Percentiles rank a stretch among this genome's conserved stretches.
These are phyloP conservation scores for Lepus americanus DNA, from an alignment of 2,113 vertebrate species.

Conservation along the genomic window DNA sequence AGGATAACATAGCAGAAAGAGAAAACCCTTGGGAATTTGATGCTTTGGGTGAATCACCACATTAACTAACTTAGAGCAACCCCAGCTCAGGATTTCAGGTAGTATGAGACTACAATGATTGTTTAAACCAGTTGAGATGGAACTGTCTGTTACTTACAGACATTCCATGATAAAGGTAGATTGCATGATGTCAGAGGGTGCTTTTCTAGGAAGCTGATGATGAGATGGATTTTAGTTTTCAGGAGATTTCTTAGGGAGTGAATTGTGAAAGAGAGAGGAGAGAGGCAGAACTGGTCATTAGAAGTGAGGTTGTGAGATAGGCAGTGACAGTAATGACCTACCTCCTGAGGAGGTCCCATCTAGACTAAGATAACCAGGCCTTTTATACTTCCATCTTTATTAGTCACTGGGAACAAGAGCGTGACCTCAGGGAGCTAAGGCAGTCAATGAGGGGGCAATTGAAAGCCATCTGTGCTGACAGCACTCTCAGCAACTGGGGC, in stretches of 20 bases:
- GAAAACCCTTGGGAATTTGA: conserved; percentile 20
- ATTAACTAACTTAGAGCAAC: background rate
- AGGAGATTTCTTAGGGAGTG: conserved; percentile 39
- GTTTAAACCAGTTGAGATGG: conserved; percentile 23
- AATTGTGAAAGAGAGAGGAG: background rate
- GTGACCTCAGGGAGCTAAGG: background rate
- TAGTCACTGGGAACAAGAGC: conserved; percentile 11
- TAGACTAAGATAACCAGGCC: background rate
- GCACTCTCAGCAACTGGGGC: background rate
- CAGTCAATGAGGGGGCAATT: background rate
- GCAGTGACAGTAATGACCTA: background rate
- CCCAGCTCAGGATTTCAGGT: conserved; percentile 13
- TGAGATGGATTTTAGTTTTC: background rate
- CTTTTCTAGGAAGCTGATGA: conserved; percentile 48
- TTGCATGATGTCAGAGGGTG: background rate
- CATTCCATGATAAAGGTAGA: conserved; percentile 15
- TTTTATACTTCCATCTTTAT: conserved; percentile 19
- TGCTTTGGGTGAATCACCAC: conserved; percentile 6
- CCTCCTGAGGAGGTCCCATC: background rate
- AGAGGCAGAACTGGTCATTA: conserved; percentile 36
- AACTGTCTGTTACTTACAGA: conserved; percentile 11
- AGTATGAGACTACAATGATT: background rate
- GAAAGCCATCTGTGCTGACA: background rate
- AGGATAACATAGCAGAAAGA: conserved; percentile 57
- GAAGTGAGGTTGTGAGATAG: background rate